phyloP scores from a whole-genome alignment of 2,888 invertebrate genomes.

The Drosophila demipolita region DNA sequence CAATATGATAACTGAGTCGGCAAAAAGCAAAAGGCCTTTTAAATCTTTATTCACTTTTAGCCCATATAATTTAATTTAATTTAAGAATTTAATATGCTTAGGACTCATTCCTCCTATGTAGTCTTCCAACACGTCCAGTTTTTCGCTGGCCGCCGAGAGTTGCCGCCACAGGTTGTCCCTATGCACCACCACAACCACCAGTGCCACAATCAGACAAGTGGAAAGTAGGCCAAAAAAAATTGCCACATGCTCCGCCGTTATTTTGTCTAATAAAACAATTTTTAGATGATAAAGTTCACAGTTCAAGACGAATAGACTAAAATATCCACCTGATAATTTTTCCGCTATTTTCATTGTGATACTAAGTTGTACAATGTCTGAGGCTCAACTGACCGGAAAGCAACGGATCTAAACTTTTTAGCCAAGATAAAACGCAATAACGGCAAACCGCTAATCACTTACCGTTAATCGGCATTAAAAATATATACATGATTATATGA shows the following conservation, averaged over 20 bases:
- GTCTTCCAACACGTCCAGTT: conserved; percentile 70
- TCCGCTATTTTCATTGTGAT: conserved; percentile 40
- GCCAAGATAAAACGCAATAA: conserved; percentile 48
- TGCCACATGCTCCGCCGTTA: conserved; percentile 66
- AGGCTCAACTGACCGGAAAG: conserved; percentile 32
- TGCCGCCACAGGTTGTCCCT: conserved; percentile 60
- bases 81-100: background rate
- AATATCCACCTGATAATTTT: conserved; percentile 47
- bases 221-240: conserved; percentile 72
- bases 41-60: conserved; percentile 5
- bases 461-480: conserved; percentile 51
- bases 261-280: conserved; percentile 43
- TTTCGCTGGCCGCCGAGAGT: conserved; percentile 65
- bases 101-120: conserved; percentile 45
- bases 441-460: background rate
- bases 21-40: background rate
- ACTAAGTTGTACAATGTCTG: conserved; percentile 26
- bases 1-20: conserved; percentile 7
- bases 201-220: conserved; percentile 66
- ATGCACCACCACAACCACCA: conserved; percentile 69
- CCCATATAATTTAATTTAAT: too few species aligned
- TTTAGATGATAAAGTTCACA: background rate
- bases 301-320: background rate
- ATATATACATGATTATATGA: conserved; percentile 6
- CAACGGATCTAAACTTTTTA: conserved; percentile 5